Base-by-base conservation (phyloP, 2,797 vertebrate species). In the Borostomias antarcticus region DNA sequence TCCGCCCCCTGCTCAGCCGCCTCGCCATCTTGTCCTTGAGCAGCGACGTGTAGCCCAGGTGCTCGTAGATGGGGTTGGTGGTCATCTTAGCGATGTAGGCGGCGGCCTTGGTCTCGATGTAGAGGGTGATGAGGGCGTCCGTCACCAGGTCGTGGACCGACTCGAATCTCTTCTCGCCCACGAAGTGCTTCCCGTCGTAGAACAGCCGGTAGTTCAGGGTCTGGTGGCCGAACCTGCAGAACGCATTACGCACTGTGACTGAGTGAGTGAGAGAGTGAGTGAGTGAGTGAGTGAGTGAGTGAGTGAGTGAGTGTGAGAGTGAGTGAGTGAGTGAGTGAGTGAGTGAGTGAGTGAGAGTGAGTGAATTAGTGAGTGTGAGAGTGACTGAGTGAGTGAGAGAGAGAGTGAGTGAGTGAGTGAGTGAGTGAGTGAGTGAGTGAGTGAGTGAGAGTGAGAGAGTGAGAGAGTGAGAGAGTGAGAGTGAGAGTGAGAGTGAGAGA, bases 41-140 rank as follows among this genome's bases (percentile, higher is more conserved):
- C 66, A 97, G 87, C n/a, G 96, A 96, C 21, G 95, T 95, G 11
- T 98, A 98, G 62, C 96, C 96, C 11, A 98, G 92, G 75, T 98
- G 97, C 74, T 98, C 96, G 21, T 99, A 99, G 87, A 99, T 99
- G 66, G 98, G 97, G 83, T 99, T 99, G 5, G 95, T 98, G 72
- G 97, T 99, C 98, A 99, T 99, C 88, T 96, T 97, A 73, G 98
- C 95, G 56, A 99, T 99, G 87, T 99, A 99, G 83, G 98, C 96
- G 0, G 97, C 95, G 29, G 98, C 98, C 89, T 98, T 98, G 72
- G 95, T 97, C 92, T 99, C 97, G 74, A 99, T 97, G 88, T 98
- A 98, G 65, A 99, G 78, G 0, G 97, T 99, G 82, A 99, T 99
- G 88, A 99, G 94, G 76, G 95, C 97, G 28, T 99, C 98, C 4